These are phyloP conservation scores for Sebastes cheni DNA, from an alignment of 2,797 vertebrate species.

Conservation along the genomic window DNA sequence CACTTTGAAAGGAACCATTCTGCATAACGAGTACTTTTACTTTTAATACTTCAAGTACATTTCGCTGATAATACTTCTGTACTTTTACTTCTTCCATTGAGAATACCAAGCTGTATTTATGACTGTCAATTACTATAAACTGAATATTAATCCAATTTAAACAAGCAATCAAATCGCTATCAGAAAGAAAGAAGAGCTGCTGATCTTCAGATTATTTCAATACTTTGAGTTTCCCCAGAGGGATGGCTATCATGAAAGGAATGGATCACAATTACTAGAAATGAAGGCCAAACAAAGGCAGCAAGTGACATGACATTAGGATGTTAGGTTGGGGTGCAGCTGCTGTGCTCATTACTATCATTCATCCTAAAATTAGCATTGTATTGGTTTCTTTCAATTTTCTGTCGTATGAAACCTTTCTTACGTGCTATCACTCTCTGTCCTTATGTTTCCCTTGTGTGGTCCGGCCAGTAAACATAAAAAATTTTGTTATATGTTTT, in stretches of 20 bases:
- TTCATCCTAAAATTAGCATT: neutral
- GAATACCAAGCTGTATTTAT: neutral
- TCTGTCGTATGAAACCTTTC: neutral
- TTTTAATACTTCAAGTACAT: too few species aligned
- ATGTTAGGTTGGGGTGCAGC: neutral
- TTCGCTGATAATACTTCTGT: too few species aligned
- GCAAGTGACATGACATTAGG: neutral
- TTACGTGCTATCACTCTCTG: neutral
- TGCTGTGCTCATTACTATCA: neutral
- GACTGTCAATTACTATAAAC: neutral
- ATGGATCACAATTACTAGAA: neutral
- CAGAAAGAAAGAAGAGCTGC: neutral
- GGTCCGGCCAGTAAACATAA: too few species aligned
- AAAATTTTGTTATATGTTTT: neutral
- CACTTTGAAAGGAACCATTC: neutral
- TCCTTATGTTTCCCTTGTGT: neutral
- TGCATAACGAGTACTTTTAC: neutral
- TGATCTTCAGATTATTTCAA: neutral
- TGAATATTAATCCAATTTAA: neutral
- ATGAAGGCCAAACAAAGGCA: neutral
- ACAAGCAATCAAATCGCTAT: neutral
- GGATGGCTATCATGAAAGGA: neutral
- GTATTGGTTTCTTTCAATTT: neutral
- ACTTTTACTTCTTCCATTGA: too few species aligned
- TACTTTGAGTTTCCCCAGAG: neutral